Evolutionary conservation across 2,113 vertebrate genomes (phyloP).

Genomic region (Ginglymostoma cirratum): DNA sequence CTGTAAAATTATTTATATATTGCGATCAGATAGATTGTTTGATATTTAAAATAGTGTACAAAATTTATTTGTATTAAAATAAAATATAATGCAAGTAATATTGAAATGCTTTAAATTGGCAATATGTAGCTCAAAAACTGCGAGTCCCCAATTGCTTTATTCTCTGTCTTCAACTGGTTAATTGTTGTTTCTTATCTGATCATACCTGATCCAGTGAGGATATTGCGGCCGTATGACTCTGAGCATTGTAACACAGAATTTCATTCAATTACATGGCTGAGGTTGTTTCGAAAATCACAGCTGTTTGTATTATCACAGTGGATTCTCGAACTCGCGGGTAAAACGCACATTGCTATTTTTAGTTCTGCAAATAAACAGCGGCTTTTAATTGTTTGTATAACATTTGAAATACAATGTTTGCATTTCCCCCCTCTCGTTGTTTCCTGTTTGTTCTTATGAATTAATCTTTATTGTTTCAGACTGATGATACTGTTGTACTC

Average conservation of each 20-base stretch:
- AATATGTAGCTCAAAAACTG: neutral
- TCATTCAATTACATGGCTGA: neutral
- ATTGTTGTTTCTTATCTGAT: neutral
- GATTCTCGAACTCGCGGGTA: neutral
- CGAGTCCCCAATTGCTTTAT: neutral
- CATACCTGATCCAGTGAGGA: neutral
- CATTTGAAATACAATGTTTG: neutral
- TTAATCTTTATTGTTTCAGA: conserved; percentile 46
- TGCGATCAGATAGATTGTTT: neutral
- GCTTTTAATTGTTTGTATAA: neutral
- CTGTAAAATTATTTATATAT: neutral
- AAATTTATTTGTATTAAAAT: neutral
- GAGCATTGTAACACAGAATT: neutral
- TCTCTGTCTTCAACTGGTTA: neutral
- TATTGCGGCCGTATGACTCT: neutral
- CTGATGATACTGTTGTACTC: conserved; percentile 41
- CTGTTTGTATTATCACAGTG: neutral
- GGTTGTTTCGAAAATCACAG: neutral
- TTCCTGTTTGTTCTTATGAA: conserved; percentile 36
- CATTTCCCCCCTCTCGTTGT: neutral
- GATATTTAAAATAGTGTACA: neutral
- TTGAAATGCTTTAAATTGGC: neutral
- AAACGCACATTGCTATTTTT: neutral
- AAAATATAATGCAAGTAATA: neutral
- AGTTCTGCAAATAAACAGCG: neutral